Evolutionary conservation across 2,113 vertebrate species (phyloP).

Genomic region (Calonectris borealis): DNA sequence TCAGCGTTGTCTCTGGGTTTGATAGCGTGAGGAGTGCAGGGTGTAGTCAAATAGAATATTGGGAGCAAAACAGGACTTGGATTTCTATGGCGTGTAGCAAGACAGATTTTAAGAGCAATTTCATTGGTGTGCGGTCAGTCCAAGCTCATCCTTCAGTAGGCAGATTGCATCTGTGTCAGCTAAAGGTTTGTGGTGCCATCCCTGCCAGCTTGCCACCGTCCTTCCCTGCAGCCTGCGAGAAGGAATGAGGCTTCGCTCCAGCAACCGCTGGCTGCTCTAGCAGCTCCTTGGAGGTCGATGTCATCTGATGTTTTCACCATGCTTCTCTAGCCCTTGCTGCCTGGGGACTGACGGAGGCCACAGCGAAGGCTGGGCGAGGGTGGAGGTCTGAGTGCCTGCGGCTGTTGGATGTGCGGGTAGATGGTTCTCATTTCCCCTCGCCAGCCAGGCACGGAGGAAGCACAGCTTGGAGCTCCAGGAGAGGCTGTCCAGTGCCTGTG

Average conservation of each 20-base stretch:
- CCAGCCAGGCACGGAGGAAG: background rate
- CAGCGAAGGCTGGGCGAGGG: background rate
- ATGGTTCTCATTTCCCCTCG: background rate
- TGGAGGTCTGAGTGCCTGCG: background rate
- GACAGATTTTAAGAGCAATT: background rate
- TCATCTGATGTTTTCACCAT: background rate
- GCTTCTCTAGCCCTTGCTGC: background rate
- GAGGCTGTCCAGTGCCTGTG: background rate
- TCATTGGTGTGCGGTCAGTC: background rate
- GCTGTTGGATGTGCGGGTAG: accelerated
- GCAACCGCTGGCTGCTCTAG: background rate
- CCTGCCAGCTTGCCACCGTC: background rate
- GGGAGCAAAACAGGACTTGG: background rate
- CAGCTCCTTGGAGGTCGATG: background rate
- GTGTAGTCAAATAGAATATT: background rate
- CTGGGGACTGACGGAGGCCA: background rate
- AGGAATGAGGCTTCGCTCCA: background rate
- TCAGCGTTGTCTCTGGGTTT: background rate
- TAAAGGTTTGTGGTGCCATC: background rate
- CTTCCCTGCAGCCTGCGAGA: background rate
- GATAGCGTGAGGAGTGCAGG: accelerated
- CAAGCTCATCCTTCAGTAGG: background rate
- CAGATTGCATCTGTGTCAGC: background rate
- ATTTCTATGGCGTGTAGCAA: background rate
- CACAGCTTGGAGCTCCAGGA: background rate